Evolutionary conservation across 2,113 vertebrate genomes (phyloP).

Genomic region (Carassius gibelio): DNA sequence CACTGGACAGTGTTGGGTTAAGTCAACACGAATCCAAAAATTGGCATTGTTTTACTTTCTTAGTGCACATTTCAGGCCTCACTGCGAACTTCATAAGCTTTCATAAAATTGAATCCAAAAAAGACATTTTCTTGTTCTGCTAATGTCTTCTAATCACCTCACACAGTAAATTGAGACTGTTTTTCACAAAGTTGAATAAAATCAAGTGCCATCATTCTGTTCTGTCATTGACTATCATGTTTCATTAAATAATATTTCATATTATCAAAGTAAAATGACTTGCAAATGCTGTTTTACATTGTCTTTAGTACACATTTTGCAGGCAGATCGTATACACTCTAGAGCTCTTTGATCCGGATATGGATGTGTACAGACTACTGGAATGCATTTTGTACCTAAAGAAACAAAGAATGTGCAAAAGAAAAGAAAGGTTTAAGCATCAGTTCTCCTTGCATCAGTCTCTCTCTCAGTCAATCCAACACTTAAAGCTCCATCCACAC

Average conservation of each 20-base stretch:
- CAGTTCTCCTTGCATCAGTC: not conserved
- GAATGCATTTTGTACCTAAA: not conserved
- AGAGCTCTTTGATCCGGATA: not conserved
- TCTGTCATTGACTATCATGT: not conserved
- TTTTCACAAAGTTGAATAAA: not conserved
- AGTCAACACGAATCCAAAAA: not conserved
- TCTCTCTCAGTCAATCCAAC: not conserved
- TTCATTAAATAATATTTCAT: not conserved
- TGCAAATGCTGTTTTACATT: not conserved
- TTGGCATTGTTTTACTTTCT: not conserved
- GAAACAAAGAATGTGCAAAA: slow-evolving; percentile 3
- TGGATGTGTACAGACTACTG: not conserved
- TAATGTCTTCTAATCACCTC: too few relatives aligned
- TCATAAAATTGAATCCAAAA: not conserved
- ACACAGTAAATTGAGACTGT: not conserved
- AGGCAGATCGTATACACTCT: not conserved
- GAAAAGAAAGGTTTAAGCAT: slow-evolving; percentile 11
- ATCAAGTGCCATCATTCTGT: not conserved
- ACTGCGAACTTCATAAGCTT: not conserved
- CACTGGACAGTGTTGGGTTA: not conserved
- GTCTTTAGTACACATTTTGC: not conserved
- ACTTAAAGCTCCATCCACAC: slow-evolving; percentile 5
- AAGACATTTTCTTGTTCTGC: not conserved
- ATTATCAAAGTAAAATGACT: not conserved
- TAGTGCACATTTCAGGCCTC: not conserved